phyloP scores from a whole-genome alignment of 2,113 vertebrate species.

The Oostethus manadensis region DNA sequence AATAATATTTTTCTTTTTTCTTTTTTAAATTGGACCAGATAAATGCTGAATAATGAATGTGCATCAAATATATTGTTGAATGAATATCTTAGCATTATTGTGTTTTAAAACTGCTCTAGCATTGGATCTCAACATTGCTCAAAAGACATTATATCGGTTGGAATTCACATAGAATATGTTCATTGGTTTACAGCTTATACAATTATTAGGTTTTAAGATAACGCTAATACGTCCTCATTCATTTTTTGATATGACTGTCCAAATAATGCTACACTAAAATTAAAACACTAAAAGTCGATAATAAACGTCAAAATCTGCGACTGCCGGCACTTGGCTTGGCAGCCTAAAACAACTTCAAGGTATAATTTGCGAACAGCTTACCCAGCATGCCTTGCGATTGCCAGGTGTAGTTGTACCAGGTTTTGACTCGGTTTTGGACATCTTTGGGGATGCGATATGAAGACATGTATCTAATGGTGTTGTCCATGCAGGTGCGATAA shows the following conservation, averaged over 20 bases:
- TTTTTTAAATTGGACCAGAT: too few species aligned
- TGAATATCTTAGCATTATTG: too few species aligned
- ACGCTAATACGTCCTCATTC: too few species aligned
- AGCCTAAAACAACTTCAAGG: not conserved
- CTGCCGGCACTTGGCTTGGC: not conserved
- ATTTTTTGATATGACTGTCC: not conserved
- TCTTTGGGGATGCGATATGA: conserved; percentile 86
- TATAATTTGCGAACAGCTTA: conserved; percentile 63
- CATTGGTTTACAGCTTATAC: too few species aligned
- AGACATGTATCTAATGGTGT: conserved; percentile 94
- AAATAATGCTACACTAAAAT: not conserved
- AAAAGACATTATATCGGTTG: too few species aligned
- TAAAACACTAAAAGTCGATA: not conserved
- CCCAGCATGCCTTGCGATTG: conserved; percentile 98
- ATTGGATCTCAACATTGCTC: too few species aligned
- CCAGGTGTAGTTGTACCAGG: conserved; percentile 98
- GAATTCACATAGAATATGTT: too few species aligned
- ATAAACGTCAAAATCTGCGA: not conserved
- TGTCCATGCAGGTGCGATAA: conserved; percentile 93
- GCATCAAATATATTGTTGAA: too few species aligned
- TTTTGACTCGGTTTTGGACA: conserved; percentile 91
- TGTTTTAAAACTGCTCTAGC: too few species aligned
- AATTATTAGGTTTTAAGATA: too few species aligned
- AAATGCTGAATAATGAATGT: too few species aligned
- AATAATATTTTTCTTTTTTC: too few species aligned